A percentile compares a stretch with the other conserved stretches of the same genome.
Evolutionary conservation across 2,888 invertebrate genomes (phyloP).

Genomic region (Colletes collaris): DNA sequence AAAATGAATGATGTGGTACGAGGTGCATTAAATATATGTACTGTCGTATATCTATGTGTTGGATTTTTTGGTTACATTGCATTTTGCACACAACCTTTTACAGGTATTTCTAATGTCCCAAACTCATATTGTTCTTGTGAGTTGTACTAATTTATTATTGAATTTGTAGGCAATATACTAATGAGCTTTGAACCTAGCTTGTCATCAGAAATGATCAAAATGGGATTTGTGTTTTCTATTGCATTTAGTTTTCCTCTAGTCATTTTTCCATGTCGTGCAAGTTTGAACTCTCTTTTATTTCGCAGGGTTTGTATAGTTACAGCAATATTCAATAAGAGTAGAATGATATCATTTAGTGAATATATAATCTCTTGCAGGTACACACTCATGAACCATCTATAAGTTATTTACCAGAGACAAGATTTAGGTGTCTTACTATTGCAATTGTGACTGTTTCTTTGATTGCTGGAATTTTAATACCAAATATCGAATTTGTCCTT

Average conservation of each 20-base stretch:
- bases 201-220: slow-evolving; percentile 94
- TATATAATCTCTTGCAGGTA: slow-evolving; percentile 83
- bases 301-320: slow-evolving; percentile 86
- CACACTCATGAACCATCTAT: slow-evolving; percentile 87
- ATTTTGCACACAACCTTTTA: slow-evolving; percentile 90
- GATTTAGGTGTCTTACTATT: slow-evolving; percentile 93
- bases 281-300: slow-evolving; percentile 95
- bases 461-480: slow-evolving; percentile 92
- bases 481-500: slow-evolving; percentile 96
- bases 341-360: slow-evolving; percentile 51
- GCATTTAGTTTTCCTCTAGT: slow-evolving; percentile 98
- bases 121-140: neutral
- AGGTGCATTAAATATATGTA: slow-evolving; percentile 95
- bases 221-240: slow-evolving; percentile 96
- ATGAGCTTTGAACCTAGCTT: slow-evolving; percentile 92
- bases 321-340: slow-evolving; percentile 86
- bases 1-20: slow-evolving; percentile 95
- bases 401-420: slow-evolving; percentile 91
- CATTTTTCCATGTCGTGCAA: slow-evolving; percentile 97
- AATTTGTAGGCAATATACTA: slow-evolving; percentile 92
- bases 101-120: slow-evolving; percentile 83
- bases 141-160: slow-evolving; percentile 5
- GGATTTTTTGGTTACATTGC: slow-evolving; percentile 97
- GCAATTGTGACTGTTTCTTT: slow-evolving; percentile 91
- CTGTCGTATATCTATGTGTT: slow-evolving; percentile 94